Conservation (phyloP, 2,888 invertebrate species). For the Oscheius onirici region DNA sequence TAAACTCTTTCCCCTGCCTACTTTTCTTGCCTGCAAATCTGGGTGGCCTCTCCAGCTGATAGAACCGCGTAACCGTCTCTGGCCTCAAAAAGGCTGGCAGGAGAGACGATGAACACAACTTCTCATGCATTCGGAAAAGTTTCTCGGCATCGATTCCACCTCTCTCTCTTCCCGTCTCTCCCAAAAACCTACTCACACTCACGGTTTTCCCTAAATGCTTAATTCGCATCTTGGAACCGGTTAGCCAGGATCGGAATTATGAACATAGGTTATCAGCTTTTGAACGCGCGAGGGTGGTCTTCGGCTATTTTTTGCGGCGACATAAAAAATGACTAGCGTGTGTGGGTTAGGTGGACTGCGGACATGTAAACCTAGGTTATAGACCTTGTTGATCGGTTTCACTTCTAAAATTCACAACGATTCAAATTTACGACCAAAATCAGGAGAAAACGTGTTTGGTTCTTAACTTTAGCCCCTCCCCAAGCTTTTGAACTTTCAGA, state of each 20-base stretch:
- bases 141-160: not conserved
- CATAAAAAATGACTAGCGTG: too few relatives aligned
- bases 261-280: not conserved
- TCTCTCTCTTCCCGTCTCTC: too few relatives aligned
- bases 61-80: not conserved
- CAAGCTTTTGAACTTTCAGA: too few relatives aligned
- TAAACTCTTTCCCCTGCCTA: not conserved
- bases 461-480: too few relatives aligned
- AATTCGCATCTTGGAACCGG: not conserved
- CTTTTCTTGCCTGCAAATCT: not conserved
- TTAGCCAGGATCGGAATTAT: not conserved
- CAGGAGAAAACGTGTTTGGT: too few relatives aligned
- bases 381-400: too few relatives aligned
- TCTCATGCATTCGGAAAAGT: not conserved
- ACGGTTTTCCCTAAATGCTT: not conserved
- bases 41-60: not conserved
- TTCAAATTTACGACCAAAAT: too few relatives aligned
- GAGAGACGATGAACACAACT: too few relatives aligned
- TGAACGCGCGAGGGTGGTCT: not conserved
- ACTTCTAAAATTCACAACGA: too few relatives aligned
- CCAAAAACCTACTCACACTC: not conserved
- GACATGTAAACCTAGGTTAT: too few relatives aligned
- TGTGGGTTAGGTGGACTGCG: too few relatives aligned
- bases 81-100: not conserved
- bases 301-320: not conserved